A percentile compares a stretch with the other conserved stretches of the same genome.
Conservation (phyloP, 2,888 invertebrate species). For the Laothoe populi region DNA sequence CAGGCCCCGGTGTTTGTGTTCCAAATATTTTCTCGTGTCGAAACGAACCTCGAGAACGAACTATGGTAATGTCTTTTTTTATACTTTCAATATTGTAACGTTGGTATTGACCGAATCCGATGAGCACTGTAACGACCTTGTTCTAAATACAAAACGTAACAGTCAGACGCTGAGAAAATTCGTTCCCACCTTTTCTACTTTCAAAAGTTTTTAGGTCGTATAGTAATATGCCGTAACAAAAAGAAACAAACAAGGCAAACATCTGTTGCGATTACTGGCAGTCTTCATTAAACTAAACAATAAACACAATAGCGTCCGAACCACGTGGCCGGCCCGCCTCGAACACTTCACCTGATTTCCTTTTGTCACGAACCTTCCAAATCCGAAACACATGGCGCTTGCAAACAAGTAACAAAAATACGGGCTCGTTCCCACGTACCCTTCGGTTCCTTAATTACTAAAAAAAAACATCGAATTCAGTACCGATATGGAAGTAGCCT, state of each 20-base stretch:
- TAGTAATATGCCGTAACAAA: slow-evolving; percentile 51
- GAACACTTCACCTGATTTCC: slow-evolving; percentile 61
- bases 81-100: slow-evolving; percentile 58
- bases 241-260: slow-evolving; percentile 56
- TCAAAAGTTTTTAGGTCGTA: slow-evolving; percentile 45
- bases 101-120: slow-evolving; percentile 58
- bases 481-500: slow-evolving; percentile 75
- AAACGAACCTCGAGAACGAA: slow-evolving; percentile 69
- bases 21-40: slow-evolving; percentile 79
- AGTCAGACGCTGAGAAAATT: slow-evolving; percentile 45
- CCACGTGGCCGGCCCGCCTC: slow-evolving; percentile 59
- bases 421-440: slow-evolving; percentile 74
- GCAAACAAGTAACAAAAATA: slow-evolving; percentile 51
- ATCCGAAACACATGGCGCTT: slow-evolving; percentile 70
- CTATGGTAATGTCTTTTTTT: slow-evolving; percentile 61
- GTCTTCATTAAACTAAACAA: slow-evolving; percentile 49
- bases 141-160: slow-evolving; percentile 55
- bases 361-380: slow-evolving; percentile 63
- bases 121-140: slow-evolving; percentile 56
- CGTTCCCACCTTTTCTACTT: slow-evolving; percentile 39
- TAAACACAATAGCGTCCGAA: slow-evolving; percentile 61
- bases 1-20: slow-evolving; percentile 78
- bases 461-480: slow-evolving; percentile 62
- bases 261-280: slow-evolving; percentile 69
- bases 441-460: slow-evolving; percentile 75